phyloP scores from a whole-genome alignment of 2,888 invertebrate genomes.

The Dynastes hyllus region DNA sequence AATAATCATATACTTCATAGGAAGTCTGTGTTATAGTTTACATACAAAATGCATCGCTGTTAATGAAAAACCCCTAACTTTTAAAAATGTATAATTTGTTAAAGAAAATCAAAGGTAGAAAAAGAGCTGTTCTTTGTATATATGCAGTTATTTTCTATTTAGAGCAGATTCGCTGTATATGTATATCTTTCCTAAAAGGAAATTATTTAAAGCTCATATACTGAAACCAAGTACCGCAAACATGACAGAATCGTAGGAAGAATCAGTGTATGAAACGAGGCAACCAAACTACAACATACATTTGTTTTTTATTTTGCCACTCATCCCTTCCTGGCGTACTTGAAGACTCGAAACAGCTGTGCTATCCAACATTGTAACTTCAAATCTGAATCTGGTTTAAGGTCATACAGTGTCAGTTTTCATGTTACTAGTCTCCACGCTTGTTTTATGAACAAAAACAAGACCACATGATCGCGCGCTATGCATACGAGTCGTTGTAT shows the following conservation, averaged over 20 bases:
- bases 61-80: too few species aligned
- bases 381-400: conserved; percentile 42
- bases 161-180: too few species aligned
- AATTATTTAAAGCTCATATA: too few species aligned
- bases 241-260: background rate
- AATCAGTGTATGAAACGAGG: background rate
- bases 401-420: conserved; percentile 44
- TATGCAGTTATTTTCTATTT: too few species aligned
- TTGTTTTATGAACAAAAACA: conserved; percentile 27
- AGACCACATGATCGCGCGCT: conserved; percentile 28
- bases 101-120: too few species aligned
- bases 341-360: conserved; percentile 34
- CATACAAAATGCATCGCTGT: too few species aligned
- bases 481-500: background rate
- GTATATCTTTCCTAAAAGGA: too few species aligned
- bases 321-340: conserved; percentile 14
- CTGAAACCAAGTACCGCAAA: background rate
- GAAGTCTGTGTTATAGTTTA: too few species aligned
- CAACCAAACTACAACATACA: conserved; percentile 13
- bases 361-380: conserved; percentile 23
- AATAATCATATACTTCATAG: too few species aligned
- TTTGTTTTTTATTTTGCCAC: background rate
- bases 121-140: too few species aligned
- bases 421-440: conserved; percentile 18
- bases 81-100: too few species aligned